Percentiles rank a stretch among this genome's conserved stretches.
Evolutionary conservation across 2,797 vertebrate genomes (phyloP).

Genomic region (Loris lydekkerianus): DNA sequence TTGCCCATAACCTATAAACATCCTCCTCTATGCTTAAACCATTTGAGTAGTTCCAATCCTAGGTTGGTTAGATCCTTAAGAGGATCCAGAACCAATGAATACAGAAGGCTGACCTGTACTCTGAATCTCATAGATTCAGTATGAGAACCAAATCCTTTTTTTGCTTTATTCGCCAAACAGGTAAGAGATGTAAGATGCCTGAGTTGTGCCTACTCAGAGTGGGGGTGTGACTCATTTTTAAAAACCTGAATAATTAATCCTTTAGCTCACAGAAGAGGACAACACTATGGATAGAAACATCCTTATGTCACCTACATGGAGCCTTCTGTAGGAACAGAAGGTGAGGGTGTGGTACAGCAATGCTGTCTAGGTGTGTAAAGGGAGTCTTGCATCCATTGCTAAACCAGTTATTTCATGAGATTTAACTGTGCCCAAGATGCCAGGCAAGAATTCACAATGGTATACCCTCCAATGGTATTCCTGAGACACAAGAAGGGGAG

Average conservation of each 20-base stretch:
- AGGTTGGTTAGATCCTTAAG: background rate
- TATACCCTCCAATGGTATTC: background rate
- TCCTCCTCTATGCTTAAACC: background rate
- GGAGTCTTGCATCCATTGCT: background rate
- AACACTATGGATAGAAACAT: background rate
- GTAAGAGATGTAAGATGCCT: background rate
- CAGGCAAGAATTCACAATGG: background rate
- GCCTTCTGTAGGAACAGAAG: background rate
- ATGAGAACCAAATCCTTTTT: background rate
- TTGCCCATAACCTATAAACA: background rate
- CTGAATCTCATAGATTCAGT: background rate
- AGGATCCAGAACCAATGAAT: background rate
- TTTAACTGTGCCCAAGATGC: background rate
- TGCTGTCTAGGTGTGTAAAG: background rate
- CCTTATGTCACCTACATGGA: background rate
- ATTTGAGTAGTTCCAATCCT: background rate
- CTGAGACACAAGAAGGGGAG: background rate
- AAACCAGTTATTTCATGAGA: background rate
- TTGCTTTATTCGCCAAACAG: background rate
- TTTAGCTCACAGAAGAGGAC: background rate
- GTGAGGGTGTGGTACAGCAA: background rate
- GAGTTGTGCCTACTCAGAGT: background rate
- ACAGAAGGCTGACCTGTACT: background rate
- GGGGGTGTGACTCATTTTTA: background rate
- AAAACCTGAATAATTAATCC: background rate